phyloP scores from a whole-genome alignment of 2,113 vertebrate species.

The Engraulis encrasicolus region DNA sequence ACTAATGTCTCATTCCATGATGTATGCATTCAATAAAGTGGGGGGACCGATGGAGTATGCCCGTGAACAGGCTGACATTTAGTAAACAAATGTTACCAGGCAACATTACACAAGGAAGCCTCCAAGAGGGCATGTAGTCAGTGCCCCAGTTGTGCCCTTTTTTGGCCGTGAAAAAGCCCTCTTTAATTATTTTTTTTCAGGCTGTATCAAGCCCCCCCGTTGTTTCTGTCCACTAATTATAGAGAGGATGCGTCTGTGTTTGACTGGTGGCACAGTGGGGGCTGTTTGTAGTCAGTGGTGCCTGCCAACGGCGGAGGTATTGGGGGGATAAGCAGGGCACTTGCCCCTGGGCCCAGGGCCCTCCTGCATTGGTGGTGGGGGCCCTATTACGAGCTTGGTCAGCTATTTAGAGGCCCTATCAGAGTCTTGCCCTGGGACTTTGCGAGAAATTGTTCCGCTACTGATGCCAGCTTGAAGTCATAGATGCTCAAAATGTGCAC shows the following conservation, averaged over 20 bases:
- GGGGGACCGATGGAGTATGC: constrained; percentile 29
- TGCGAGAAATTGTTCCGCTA: too few relatives aligned
- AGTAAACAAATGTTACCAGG: constrained; percentile 46
- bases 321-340: too few relatives aligned
- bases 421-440: too few relatives aligned
- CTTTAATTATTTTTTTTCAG: constrained; percentile 44
- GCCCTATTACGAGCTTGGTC: too few relatives aligned
- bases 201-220: constrained; percentile 38
- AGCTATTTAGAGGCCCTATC: too few relatives aligned
- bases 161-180: constrained; percentile 22
- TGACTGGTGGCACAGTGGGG: constrained; percentile 40
- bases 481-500: too few relatives aligned
- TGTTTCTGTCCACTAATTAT: constrained; percentile 48
- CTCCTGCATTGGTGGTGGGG: too few relatives aligned
- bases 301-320: neutral
- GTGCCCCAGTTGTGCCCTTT: constrained; percentile 16
- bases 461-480: too few relatives aligned
- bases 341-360: too few relatives aligned
- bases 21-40: constrained; percentile 23
- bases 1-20: constrained; percentile 36
- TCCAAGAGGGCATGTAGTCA: constrained; percentile 22
- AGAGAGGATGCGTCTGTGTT: constrained; percentile 33
- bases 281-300: neutral
- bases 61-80: constrained; percentile 22
- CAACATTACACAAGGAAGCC: constrained; percentile 40